Percentiles rank a stretch among this genome's conserved stretches.
These are phyloP conservation scores for Pseudomyrmex flavicornis DNA, from an alignment of 1,140 invertebrate genomes.

Conservation along the genomic window DNA sequence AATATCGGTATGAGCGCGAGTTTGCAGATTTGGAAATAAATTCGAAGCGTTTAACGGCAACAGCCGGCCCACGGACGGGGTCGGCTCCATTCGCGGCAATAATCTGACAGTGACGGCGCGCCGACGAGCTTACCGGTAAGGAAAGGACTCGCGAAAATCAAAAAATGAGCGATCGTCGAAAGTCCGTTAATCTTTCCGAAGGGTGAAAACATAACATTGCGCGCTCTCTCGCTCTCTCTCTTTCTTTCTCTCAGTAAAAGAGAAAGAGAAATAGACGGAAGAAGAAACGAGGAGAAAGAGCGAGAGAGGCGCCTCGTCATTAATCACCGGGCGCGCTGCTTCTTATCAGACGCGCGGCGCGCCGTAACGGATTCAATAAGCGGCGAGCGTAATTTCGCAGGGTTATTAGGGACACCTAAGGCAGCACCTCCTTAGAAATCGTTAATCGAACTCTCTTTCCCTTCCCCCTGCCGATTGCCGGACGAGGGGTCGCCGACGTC, in stretches of 20 bases:
- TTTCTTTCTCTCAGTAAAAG: constrained; percentile 3
- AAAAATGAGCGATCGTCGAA: constrained; percentile 71
- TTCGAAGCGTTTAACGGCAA: neutral
- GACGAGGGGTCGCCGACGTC: constrained; percentile 12
- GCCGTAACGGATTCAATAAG: constrained; percentile 71
- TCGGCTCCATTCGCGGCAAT: constrained; percentile 51
- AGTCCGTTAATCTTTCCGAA: constrained; percentile 71
- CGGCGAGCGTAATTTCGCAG: constrained; percentile 69
- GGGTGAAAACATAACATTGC: constrained; percentile 54
- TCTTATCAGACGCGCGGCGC: constrained; percentile 68
- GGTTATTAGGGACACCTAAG: constrained; percentile 66
- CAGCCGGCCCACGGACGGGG: neutral
- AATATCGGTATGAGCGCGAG: neutral
- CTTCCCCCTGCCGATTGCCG: neutral
- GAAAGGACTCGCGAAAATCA: constrained; percentile 58
- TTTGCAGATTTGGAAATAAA: constrained; percentile 62
- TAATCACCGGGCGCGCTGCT: constrained; percentile 65
- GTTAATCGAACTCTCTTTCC: constrained; percentile 63
- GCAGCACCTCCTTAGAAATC: constrained; percentile 66
- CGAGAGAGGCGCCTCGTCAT: constrained; percentile 62
- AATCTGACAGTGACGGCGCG: constrained; percentile 48
- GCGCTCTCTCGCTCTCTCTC: neutral
- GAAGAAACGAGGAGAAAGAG: neutral
- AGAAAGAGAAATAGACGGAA: constrained; percentile 1
- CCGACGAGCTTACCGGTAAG: neutral